Evolutionary conservation across 2,113 vertebrate genomes (phyloP), one percentile per base, ranked within the genome.

Genomic region (Onychostruthus taczanowskii): DNA sequence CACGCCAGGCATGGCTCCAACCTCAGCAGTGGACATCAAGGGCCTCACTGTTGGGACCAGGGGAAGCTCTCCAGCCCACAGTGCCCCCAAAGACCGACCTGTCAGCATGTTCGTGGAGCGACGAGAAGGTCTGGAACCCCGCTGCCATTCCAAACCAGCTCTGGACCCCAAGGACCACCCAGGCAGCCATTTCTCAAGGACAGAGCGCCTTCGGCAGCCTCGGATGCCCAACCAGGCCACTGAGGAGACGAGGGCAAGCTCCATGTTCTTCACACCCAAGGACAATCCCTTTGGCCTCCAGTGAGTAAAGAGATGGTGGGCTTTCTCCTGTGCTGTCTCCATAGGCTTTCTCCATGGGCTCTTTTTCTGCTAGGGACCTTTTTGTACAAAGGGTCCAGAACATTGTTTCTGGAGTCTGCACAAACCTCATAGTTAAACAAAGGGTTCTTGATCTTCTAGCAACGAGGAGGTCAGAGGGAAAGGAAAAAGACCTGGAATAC

Each of bases 251-350:
- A 98, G 95, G 73, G 55, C 98, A 7, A 96, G 96, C 27, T 84
- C 97, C 64, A 98, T 99, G 95, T 99, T 99, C 97, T 99, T 99
- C 97, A 98, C 95, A 0, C 99, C 99, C 3, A 99, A 98, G 79
- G 98, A 99, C 93, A 97, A 94, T 80, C 98, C 97, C 94, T 97
- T 97, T 5, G 94, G 93, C 53, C 96, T 98, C 43, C 97, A 97
- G 99, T 99, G 97, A 99, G 99, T 99, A 90, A 74, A 67, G 61
- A 37, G 35, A 44, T 1, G 3, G 3, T 30, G 68, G 59, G 6
- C 52, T 94, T 95, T 17, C 73, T 31, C 53, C 22, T 6, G 6
- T 46, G 17, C n/a, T 56, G 56, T 63, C 27, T 76, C 59, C 19
- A 5, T 17, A 26, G 47, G 16, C 26, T 70, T 61, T 73, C 79